phyloP scores from a whole-genome alignment of 2,113 vertebrate species.

The Pyxicephalus adspersus region DNA sequence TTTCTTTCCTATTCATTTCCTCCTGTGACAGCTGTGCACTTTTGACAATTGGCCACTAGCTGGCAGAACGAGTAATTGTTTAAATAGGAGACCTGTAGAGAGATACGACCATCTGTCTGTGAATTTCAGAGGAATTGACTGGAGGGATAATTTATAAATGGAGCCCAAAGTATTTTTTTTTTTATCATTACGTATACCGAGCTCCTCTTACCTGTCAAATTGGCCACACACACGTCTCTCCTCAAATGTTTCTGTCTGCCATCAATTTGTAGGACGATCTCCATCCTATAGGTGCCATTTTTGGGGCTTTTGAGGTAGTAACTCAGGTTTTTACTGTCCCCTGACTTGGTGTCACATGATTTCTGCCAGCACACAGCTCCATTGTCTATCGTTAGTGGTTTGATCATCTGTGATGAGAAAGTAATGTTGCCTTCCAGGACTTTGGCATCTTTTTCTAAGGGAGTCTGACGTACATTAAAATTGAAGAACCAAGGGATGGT shows the following conservation, averaged over 20 bases:
- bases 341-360: neutral
- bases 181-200: too few relatives aligned
- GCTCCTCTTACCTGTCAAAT: conserved; percentile 3
- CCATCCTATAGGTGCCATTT: conserved; percentile 12
- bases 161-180: too few relatives aligned
- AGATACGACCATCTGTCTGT: too few relatives aligned
- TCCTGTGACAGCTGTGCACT: too few relatives aligned
- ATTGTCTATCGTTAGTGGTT: neutral
- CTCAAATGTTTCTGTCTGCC: neutral
- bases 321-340: neutral
- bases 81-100: too few relatives aligned
- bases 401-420: neutral
- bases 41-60: too few relatives aligned
- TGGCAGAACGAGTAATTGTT: too few relatives aligned
- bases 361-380: neutral
- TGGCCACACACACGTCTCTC: neutral
- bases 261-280: neutral
- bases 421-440: neutral
- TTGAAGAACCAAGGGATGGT: conserved; percentile 20
- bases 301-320: neutral
- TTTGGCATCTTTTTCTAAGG: neutral
- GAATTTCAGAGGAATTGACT: too few relatives aligned
- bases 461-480: neutral
- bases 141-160: too few relatives aligned
- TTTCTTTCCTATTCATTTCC: too few relatives aligned